Evolutionary conservation across 2,113 vertebrate genomes (phyloP), one percentile per base, ranked within the genome.

Genomic region (Procavia capensis): DNA sequence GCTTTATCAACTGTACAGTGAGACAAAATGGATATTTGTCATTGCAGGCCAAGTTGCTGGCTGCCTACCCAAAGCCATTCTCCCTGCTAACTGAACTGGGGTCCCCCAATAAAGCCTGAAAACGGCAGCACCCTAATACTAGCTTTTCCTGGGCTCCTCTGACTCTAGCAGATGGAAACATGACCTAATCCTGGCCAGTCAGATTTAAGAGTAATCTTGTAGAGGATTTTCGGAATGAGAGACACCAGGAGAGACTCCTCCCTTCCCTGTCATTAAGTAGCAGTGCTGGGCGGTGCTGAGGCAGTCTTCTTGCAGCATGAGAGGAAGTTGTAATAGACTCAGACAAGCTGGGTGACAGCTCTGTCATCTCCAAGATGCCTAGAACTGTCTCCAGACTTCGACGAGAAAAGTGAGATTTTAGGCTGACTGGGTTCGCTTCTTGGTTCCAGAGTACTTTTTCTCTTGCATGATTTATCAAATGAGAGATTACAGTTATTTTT

Each of bases 41-140:
- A 50, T 3, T 2, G 22, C n/a, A 89, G 54, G 47, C 61, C 78
- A 80, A 27, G 31, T 0, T 0, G 4, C 0, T 25, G 10, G 76
- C 16, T 68, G 70, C 72, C 66, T n/a, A 29, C 31, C 64, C 41
- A n/a, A 47, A 17, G 43, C 27, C 27, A 34, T 72, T 66, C 50
- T 85, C 27, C 7, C 43, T 54, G 36, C 43, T 31, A 22, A 29
- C 70, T 45, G 45, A 47, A 63, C 61, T 45, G 31, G 61, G 34
- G 64, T 34, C 41, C 54, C 3, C 3, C 5, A 64, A 31, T 75
- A 83, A 66, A 45, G 50, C 61, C 66, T 39, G 24, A n/a, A n/a
- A 41, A 76, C 0, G 9, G 45, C 59, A 39, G 7, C 4, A 0
- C 11, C 0, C 63, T 10, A 3, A 31, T 31, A 10, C 14, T 29